A percentile compares a stretch with the other conserved stretches of the same genome.
Conservation (phyloP, 1,140 invertebrate species). For the Vollenhovia emeryi region DNA sequence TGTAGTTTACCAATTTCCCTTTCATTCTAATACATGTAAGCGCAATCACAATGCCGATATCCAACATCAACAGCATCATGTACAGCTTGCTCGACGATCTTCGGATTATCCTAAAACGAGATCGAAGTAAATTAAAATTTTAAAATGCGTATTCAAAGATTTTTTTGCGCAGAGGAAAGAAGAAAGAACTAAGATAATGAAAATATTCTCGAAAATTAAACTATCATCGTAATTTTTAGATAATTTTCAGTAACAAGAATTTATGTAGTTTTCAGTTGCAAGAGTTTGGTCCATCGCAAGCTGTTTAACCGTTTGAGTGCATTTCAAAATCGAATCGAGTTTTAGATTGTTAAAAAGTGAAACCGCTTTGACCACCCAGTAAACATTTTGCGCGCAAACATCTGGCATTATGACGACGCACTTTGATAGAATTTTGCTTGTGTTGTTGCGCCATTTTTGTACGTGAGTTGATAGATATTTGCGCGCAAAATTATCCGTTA, state of each 20-base stretch:
- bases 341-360: too few relatives aligned
- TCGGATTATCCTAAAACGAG: constrained; percentile 73
- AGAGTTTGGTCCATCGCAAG: background rate
- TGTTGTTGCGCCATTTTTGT: too few relatives aligned
- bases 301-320: too few relatives aligned
- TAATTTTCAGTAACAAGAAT: background rate
- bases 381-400: too few relatives aligned
- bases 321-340: too few relatives aligned
- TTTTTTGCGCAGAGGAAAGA: background rate
- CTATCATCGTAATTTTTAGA: background rate
- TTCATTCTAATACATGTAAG: constrained; percentile 91
- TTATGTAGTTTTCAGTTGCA: background rate
- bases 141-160: background rate
- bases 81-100: constrained; percentile 82
- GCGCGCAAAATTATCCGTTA: too few relatives aligned
- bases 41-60: constrained; percentile 91
- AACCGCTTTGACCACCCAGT: too few relatives aligned
- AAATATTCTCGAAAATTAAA: background rate
- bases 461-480: too few relatives aligned
- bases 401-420: too few relatives aligned
- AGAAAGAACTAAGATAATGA: background rate
- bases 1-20: constrained; percentile 92
- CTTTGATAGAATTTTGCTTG: too few relatives aligned
- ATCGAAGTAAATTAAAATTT: background rate
- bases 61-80: constrained; percentile 86